phyloP scores from a whole-genome alignment of 1,140 invertebrate species.

The Ostrea edulis region DNA sequence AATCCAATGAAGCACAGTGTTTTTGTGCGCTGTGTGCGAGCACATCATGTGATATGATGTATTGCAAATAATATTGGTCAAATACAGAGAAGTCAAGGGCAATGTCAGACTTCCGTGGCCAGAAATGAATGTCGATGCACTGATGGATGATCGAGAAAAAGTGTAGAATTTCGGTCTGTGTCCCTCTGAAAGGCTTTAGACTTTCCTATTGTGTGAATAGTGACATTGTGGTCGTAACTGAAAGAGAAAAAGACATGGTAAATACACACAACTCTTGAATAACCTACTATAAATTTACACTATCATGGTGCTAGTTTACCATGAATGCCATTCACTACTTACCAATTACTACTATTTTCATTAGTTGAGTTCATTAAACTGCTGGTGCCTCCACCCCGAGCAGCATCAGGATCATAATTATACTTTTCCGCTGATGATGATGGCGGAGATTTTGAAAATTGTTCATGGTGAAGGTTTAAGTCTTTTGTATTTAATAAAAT shows the following conservation, averaged over 20 bases:
- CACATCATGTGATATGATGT: conserved; percentile 48
- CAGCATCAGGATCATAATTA: conserved; percentile 60
- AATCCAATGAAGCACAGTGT: conserved; percentile 35
- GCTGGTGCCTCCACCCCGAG: conserved; percentile 24
- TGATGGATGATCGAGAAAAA: conserved; percentile 55
- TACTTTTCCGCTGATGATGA: conserved; percentile 61
- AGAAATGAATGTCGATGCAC: conserved; percentile 61
- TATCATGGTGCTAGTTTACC: no score
- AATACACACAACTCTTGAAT: neutral
- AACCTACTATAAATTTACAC: no score
- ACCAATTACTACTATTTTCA: conserved; percentile 25
- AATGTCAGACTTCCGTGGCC: conserved; percentile 70
- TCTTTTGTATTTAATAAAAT: conserved; percentile 64
- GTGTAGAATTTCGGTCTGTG: conserved; percentile 62
- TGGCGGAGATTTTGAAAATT: conserved; percentile 54
- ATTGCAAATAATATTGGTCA: conserved; percentile 49
- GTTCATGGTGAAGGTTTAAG: conserved; percentile 62
- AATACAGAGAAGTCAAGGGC: conserved; percentile 12
- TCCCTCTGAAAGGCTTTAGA: conserved; percentile 61
- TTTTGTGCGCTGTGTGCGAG: conserved; percentile 5
- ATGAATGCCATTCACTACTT: conserved; percentile 22
- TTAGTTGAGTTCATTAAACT: conserved; percentile 29
- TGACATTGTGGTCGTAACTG: conserved; percentile 64
- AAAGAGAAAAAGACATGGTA: conserved; percentile 54
- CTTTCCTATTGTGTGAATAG: conserved; percentile 62